Percentiles rank a stretch among this genome's conserved stretches.
Evolutionary conservation across 2,113 vertebrate species (phyloP).

Genomic region (Chloroceryle aenea): DNA sequence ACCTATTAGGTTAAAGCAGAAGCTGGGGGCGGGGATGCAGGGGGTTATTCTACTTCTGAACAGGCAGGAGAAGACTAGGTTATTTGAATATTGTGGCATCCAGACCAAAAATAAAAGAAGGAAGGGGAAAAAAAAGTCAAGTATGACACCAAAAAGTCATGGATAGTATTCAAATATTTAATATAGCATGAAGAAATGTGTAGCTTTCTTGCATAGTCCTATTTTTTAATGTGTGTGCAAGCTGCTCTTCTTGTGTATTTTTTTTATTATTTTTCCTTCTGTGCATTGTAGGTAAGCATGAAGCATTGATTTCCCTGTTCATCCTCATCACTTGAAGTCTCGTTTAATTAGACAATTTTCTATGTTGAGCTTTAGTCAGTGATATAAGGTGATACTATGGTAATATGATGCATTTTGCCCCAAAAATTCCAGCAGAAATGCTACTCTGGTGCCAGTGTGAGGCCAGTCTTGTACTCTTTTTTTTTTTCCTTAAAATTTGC

Average conservation of each 20-base stretch:
- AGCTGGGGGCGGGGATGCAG: background rate
- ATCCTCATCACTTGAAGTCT: background rate
- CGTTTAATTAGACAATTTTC: background rate
- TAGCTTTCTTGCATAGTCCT: background rate
- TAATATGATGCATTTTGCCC: background rate
- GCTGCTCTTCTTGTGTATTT: background rate
- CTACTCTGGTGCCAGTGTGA: background rate
- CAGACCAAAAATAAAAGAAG: background rate
- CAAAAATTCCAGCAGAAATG: background rate
- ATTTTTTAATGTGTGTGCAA: background rate
- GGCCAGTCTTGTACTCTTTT: background rate
- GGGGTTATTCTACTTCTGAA: background rate
- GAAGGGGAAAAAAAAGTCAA: rapidly evolving
- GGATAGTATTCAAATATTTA: background rate
- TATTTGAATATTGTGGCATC: background rate
- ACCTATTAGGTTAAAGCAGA: background rate
- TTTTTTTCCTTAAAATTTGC: background rate
- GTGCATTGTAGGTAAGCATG: background rate
- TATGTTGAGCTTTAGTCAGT: background rate
- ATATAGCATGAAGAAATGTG: background rate
- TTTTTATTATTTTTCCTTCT: background rate
- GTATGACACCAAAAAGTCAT: background rate
- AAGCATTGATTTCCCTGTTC: background rate
- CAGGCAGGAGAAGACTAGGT: background rate
- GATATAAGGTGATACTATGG: background rate